Conservation (phyloP, 2,888 invertebrate genomes). For the Aspidiotus rigidus region DNA sequence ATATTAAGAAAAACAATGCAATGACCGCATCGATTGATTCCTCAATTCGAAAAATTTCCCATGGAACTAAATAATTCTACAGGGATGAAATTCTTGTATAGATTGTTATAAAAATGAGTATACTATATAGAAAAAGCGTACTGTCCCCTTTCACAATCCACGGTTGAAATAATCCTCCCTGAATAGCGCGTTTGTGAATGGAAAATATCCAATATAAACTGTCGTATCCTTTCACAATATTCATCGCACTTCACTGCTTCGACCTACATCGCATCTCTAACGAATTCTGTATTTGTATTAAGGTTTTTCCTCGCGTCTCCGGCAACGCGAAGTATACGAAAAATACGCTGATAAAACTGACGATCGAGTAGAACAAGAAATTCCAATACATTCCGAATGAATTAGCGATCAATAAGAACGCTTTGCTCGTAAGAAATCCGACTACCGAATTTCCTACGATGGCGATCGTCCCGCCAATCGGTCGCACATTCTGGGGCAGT, state of each 20-base stretch:
- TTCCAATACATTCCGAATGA: constrained; percentile 25
- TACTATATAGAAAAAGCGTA: too few species aligned
- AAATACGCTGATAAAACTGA: constrained; percentile 3
- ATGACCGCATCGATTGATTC: too few species aligned
- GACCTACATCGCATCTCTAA: background rate
- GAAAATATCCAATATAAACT: too few species aligned
- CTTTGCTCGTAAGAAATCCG: constrained; percentile 13
- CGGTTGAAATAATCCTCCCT: too few species aligned
- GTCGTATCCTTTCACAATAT: too few species aligned
- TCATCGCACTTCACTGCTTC: background rate
- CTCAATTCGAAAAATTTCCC: too few species aligned
- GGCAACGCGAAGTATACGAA: constrained; percentile 21
- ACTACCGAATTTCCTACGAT: constrained; percentile 3
- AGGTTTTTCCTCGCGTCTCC: constrained; percentile 27
- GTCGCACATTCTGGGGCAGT: constrained; percentile 13
- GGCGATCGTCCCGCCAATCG: constrained; percentile 8
- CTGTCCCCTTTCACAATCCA: too few species aligned
- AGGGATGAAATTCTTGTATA: too few species aligned
- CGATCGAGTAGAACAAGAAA: constrained; percentile 12
- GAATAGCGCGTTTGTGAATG: too few species aligned
- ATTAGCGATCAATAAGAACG: constrained; percentile 14
- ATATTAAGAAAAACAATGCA: too few species aligned
- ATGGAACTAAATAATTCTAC: too few species aligned
- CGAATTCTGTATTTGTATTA: constrained; percentile 22
- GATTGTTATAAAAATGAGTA: too few species aligned